Base-by-base conservation (phyloP, 2,797 vertebrate genomes). In the Spinus pinus region DNA sequence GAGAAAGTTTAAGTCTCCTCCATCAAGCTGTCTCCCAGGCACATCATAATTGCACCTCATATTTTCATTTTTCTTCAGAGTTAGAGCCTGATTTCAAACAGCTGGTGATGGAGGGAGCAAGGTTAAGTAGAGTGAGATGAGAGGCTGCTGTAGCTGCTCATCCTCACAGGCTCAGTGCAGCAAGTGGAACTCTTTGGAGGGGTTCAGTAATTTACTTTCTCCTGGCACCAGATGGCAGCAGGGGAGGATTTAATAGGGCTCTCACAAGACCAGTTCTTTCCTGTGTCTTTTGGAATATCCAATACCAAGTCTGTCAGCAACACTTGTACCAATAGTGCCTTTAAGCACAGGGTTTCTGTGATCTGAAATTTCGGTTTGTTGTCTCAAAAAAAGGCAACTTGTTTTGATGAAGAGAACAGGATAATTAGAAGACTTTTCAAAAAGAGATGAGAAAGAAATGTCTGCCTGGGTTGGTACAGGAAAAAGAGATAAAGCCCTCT, bases 201-300 rank as follows among this genome's bases (percentile, higher is more conserved):
- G 27, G 46, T 82, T 22, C 25, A 83, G 80, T 69, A 79, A 84
- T 90, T 96, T 96, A 47, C 95, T 93, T 91, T 56, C 47, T 95
- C 31, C 62, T 88, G 82, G 94, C 92, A 93, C 75, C 93, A 95
- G 94, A 81, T 91, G 95, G 95, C 95, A 97, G 95, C 77, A 97
- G 61, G 79, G 77, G 58, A 92, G 65, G 95, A 69, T 88, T 88
- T 81, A 86, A 49, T 25, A 67, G 49, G 33, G 9, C 22, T 46
- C 28, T 83, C 30, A 24, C 14, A 72, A 51, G 37, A 56, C 25
- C 0, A 0, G 12, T 64, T 75, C 49, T 33, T 67, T 75, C 22
- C 23, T 35, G 19, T 13, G 18, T 42, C 33, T 58, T 81, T 69
- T 60, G 44, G 54, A 88, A 23, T 70, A 54, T 21, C 23, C 21